Percentiles rank a stretch among this genome's conserved stretches.
phyloP scores from a whole-genome alignment of 2,797 vertebrate genomes.

The Tapirus indicus region DNA sequence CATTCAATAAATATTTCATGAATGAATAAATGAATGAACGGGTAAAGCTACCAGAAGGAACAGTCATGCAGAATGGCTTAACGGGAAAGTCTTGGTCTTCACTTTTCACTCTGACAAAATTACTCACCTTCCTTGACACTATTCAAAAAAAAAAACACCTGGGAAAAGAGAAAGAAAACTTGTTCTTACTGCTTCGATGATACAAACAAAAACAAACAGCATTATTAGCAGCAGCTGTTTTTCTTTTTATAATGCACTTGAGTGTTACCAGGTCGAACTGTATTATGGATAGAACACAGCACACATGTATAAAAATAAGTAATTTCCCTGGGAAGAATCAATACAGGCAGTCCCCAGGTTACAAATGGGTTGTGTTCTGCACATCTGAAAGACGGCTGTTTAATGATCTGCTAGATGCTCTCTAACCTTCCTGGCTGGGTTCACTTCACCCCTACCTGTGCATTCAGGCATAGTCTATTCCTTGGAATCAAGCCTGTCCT shows the following conservation, averaged over 20 bases:
- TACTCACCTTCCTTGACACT: constrained; percentile 22
- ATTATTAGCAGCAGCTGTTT: constrained; percentile 51
- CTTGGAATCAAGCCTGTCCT: constrained; percentile 17
- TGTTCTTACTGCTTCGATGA: not conserved
- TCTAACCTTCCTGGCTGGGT: constrained; percentile 44
- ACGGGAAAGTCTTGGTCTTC: not conserved
- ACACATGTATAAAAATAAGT: constrained; percentile 61
- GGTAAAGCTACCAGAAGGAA: not conserved
- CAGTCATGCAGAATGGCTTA: not conserved
- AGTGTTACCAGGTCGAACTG: not conserved
- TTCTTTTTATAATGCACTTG: constrained; percentile 50
- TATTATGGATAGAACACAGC: constrained; percentile 27
- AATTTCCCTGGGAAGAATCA: constrained; percentile 74
- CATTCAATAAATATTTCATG: constrained; percentile 6
- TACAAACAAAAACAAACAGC: constrained; percentile 28
- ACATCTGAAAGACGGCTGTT: constrained; percentile 69
- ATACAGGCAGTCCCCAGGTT: constrained; percentile 52
- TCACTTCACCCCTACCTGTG: constrained; percentile 4
- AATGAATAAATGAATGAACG: constrained; percentile 22
- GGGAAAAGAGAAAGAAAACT: not conserved
- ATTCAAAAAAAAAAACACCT: not conserved
- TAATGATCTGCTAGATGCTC: constrained; percentile 65
- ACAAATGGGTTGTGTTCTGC: constrained; percentile 38
- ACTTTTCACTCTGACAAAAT: constrained; percentile 6
- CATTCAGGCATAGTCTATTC: not conserved